Percentiles rank a stretch among this genome's conserved stretches.
Evolutionary conservation across 2,888 invertebrate species (phyloP).

Genomic region (Drosophila neotestacea): DNA sequence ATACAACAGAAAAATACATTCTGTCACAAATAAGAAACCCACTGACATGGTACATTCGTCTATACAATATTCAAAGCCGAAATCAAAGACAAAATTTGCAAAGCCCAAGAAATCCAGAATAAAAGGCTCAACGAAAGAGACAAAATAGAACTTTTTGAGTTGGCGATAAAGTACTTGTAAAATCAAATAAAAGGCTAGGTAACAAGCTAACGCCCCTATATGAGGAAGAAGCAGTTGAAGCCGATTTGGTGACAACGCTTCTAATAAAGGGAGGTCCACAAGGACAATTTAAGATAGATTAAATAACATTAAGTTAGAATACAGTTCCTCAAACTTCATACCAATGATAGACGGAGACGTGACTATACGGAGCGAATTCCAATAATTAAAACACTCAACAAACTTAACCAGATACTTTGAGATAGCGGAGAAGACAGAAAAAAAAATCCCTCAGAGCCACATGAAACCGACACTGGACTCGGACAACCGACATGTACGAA

Average conservation of each 20-base stretch:
- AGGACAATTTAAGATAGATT: no score
- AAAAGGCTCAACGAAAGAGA: neutral
- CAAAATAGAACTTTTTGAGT: neutral
- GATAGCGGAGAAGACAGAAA: conserved; percentile 12
- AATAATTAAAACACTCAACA: conserved; percentile 15
- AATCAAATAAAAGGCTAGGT: conserved; percentile 4
- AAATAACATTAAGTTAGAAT: no score
- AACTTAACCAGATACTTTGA: conserved; percentile 7
- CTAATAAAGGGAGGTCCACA: no score
- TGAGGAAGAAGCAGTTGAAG: neutral
- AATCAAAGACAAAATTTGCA: neutral
- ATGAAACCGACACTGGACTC: conserved; percentile 3
- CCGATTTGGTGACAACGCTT: conserved; percentile 5
- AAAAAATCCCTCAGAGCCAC: conserved; percentile 4
- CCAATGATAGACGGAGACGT: conserved; percentile 21
- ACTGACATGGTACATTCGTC: neutral
- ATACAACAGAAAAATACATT: conserved; percentile 1
- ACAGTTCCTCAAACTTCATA: conserved; percentile 16
- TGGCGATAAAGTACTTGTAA: conserved; percentile 1
- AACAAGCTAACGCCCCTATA: conserved; percentile 7
- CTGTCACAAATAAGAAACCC: neutral
- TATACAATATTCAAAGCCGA: neutral
- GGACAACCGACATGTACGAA: neutral
- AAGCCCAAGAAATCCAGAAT: neutral
- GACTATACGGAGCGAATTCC: conserved; percentile 13